phyloP scores from a whole-genome alignment of 1,140 invertebrate genomes.

The Zelostemma sp. region DNA sequence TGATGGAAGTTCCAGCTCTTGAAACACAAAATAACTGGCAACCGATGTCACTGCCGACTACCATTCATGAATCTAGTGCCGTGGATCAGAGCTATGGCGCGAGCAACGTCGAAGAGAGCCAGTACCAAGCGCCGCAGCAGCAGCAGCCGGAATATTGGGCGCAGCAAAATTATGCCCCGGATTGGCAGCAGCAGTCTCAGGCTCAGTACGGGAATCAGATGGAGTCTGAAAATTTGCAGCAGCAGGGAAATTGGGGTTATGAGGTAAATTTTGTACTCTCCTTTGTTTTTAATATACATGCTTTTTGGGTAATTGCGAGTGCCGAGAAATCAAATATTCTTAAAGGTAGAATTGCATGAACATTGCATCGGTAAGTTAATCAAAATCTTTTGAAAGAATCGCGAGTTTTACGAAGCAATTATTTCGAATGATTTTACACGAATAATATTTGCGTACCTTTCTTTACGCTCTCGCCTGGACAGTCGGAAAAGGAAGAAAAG shows the following conservation, averaged over 20 bases:
- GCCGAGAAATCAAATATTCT: too few relatives aligned
- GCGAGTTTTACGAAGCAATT: background rate
- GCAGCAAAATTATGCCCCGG: conserved; percentile 61
- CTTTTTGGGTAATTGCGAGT: background rate
- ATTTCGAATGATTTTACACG: background rate
- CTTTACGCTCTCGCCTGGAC: conserved; percentile 61
- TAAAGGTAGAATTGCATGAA: too few relatives aligned
- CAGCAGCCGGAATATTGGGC: conserved; percentile 65
- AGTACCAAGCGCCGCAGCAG: conserved; percentile 57
- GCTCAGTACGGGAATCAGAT: conserved; percentile 48
- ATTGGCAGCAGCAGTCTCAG: conserved; percentile 57
- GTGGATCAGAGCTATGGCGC: conserved; percentile 43
- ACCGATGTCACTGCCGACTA: conserved; percentile 50
- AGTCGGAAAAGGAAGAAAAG: conserved; percentile 71
- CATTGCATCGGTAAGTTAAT: too few relatives aligned
- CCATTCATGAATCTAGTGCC: conserved; percentile 50
- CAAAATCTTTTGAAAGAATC: too few relatives aligned
- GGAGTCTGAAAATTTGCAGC: conserved; percentile 52
- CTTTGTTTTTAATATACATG: conserved; percentile 3
- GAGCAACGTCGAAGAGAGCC: conserved; percentile 43
- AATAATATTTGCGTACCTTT: conserved; percentile 54
- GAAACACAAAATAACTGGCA: conserved; percentile 59
- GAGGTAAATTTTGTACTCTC: conserved; percentile 54
- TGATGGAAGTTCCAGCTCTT: conserved; percentile 49
- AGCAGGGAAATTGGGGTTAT: conserved; percentile 63